Conservation (phyloP, 2,888 invertebrate genomes). For the Iselma pallidipennis region DNA sequence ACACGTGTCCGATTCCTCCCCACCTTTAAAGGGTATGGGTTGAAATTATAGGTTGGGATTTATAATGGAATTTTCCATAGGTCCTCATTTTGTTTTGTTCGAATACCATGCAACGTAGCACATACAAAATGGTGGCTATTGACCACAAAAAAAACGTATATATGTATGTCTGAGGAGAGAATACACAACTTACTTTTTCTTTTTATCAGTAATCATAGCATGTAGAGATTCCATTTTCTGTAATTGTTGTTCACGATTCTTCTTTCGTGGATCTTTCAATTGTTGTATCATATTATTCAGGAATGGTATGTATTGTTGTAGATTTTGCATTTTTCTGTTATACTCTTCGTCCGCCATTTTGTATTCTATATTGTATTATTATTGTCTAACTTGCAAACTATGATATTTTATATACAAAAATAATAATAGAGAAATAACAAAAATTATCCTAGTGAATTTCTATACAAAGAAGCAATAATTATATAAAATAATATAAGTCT, state of each 20-base stretch:
- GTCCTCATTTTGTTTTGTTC: no score
- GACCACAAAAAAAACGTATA: no score
- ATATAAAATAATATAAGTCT: not conserved
- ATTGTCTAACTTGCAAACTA: not conserved
- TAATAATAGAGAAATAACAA: not conserved
- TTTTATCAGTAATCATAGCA: constrained; percentile 64
- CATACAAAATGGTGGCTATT: no score
- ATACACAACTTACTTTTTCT: constrained; percentile 61
- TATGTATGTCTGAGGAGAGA: no score
- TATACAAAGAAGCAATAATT: not conserved
- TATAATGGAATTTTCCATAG: no score
- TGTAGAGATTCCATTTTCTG: constrained; percentile 68
- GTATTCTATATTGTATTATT: not conserved
- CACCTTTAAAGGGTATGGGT: no score
- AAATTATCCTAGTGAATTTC: not conserved
- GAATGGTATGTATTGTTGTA: constrained; percentile 75
- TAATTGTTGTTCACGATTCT: constrained; percentile 63
- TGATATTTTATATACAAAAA: no score
- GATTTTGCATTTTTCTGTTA: constrained; percentile 65
- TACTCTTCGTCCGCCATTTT: constrained; percentile 58
- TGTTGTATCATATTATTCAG: constrained; percentile 70
- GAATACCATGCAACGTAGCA: no score
- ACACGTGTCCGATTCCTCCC: no score
- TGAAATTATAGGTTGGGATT: no score
- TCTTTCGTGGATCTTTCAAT: constrained; percentile 59